Percentiles rank a stretch among this genome's conserved stretches.
Evolutionary conservation across 1,140 invertebrate species (phyloP).

Genomic region (Aethina tumida): DNA sequence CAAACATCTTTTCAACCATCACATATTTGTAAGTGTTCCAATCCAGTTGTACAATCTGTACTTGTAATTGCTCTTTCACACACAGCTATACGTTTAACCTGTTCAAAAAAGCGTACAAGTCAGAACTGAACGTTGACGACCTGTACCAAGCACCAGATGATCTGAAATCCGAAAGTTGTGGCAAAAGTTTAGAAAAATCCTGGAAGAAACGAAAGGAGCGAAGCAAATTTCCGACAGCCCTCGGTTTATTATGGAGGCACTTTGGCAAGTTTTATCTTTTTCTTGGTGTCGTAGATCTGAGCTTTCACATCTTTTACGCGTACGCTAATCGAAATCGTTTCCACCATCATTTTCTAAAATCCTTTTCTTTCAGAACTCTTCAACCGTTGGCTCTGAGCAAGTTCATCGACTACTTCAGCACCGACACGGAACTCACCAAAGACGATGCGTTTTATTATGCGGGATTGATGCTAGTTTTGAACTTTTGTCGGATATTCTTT

Average conservation of each 20-base stretch:
- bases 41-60: background rate
- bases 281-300: no score
- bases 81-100: slow-evolving; percentile 40
- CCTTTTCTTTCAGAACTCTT: slow-evolving; percentile 12
- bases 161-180: slow-evolving; percentile 36
- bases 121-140: slow-evolving; percentile 38
- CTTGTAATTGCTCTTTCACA: slow-evolving; percentile 14
- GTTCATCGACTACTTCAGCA: slow-evolving; percentile 26
- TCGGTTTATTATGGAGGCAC: background rate
- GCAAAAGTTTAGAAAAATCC: slow-evolving; percentile 39
- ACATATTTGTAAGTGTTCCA: background rate
- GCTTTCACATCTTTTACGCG: no score
- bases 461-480: slow-evolving; percentile 12
- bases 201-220: background rate
- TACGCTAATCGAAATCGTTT: slow-evolving; percentile 1
- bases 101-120: slow-evolving; percentile 39
- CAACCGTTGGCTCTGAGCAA: slow-evolving; percentile 20
- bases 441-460: slow-evolving; percentile 21
- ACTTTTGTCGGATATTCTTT: slow-evolving; percentile 15
- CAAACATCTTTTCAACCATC: background rate
- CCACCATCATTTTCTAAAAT: background rate
- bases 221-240: background rate
- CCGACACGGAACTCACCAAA: slow-evolving; percentile 15
- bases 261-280: background rate
- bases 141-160: slow-evolving; percentile 38